Evolutionary conservation across 2,113 vertebrate genomes (phyloP).

Genomic region (Caretta caretta): DNA sequence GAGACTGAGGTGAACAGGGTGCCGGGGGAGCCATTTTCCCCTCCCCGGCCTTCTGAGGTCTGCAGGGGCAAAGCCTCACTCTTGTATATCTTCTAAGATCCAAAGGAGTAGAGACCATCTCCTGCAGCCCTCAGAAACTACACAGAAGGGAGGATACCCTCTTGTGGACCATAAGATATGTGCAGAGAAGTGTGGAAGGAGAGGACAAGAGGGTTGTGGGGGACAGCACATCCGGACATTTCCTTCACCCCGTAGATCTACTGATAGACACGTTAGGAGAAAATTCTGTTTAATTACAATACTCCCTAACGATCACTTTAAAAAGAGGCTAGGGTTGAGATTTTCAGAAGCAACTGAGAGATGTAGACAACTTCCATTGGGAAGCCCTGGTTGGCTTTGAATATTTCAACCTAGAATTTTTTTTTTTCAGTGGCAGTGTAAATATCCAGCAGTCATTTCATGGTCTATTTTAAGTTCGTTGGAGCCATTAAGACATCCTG

Average conservation of each 20-base stretch:
- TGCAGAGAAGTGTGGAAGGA: background rate
- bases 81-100: background rate
- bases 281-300: background rate
- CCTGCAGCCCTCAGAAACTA: background rate
- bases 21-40: background rate
- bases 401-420: background rate
- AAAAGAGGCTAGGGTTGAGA: background rate
- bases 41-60: background rate
- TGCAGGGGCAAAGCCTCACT: background rate
- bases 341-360: background rate
- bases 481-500: rapidly evolving
- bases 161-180: background rate
- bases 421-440: background rate
- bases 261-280: background rate
- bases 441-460: background rate
- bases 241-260: background rate
- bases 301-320: background rate
- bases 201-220: background rate
- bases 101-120: background rate
- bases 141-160: background rate
- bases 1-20: background rate
- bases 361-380: background rate
- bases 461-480: background rate
- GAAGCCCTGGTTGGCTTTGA: background rate
- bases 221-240: background rate